A percentile compares a stretch with the other conserved stretches of the same genome.
Conservation (phyloP, 2,888 invertebrate genomes). For the Lypha dubia region DNA sequence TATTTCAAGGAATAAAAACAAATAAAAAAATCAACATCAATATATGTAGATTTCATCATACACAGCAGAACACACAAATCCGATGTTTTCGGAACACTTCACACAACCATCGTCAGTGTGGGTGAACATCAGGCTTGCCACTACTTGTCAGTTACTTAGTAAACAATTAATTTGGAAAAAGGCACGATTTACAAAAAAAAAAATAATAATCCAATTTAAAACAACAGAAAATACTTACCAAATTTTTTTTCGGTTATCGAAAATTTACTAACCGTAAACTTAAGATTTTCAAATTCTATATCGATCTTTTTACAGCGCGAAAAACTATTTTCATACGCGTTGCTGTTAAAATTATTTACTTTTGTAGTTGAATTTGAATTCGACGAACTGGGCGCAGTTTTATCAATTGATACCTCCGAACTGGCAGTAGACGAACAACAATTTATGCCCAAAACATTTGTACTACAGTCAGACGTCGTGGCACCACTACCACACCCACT, state of each 20-base stretch:
- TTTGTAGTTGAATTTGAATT: slow-evolving; percentile 66
- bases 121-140: no score
- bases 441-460: slow-evolving; percentile 75
- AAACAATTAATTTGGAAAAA: no score
- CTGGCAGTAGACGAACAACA: slow-evolving; percentile 79
- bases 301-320: slow-evolving; percentile 86
- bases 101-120: no score
- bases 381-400: slow-evolving; percentile 69
- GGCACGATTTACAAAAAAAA: no score
- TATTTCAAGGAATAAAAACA: no score
- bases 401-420: slow-evolving; percentile 79
- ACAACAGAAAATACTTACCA: slow-evolving; percentile 85
- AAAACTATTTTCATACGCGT: slow-evolving; percentile 75
- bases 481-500: slow-evolving; percentile 75
- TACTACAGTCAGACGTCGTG: slow-evolving; percentile 70
- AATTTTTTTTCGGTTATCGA: slow-evolving; percentile 85
- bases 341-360: slow-evolving; percentile 75
- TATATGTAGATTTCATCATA: no score
- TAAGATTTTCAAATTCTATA: slow-evolving; percentile 88
- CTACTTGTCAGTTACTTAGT: no score
- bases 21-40: no score
- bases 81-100: no score
- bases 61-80: no score
- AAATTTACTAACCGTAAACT: slow-evolving; percentile 86
- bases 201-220: no score